Evolutionary conservation across 2,888 invertebrate genomes (phyloP).

Genomic region (Lacanobia wlatinum): DNA sequence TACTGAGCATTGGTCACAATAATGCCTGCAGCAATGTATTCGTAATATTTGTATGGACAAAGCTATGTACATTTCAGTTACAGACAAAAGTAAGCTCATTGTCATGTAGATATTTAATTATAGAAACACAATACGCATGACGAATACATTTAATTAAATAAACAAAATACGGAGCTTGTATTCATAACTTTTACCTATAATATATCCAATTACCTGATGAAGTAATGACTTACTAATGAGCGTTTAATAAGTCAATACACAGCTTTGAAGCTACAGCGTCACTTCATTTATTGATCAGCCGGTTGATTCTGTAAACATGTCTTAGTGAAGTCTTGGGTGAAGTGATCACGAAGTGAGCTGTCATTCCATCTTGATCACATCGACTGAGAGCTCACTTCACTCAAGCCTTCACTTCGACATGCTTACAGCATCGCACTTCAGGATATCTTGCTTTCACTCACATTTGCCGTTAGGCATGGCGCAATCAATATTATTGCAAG

Average conservation of each 20-base stretch:
- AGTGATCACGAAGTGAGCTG: no score
- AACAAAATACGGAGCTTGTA: no score
- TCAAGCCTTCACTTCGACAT: no score
- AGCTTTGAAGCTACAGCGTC: slow-evolving; percentile 3
- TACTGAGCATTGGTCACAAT: no score
- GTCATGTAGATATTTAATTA: no score
- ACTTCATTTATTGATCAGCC: neutral
- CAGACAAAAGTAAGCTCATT: neutral
- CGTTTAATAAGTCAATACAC: neutral
- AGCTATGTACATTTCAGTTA: neutral
- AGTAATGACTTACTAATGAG: neutral
- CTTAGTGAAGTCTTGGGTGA: no score
- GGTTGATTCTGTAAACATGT: no score
- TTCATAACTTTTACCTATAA: neutral
- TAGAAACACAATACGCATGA: neutral
- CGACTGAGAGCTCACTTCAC: no score
- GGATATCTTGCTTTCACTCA: neutral
- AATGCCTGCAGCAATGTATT: neutral
- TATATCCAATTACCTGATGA: neutral
- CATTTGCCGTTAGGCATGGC: neutral
- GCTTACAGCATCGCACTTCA: no score
- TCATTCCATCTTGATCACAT: no score
- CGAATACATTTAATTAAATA: neutral
- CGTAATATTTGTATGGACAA: neutral
- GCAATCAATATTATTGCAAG: slow-evolving; percentile 20